Percentiles rank a stretch among this genome's conserved stretches.
Evolutionary conservation across 2,888 invertebrate species (phyloP).

Genomic region (Ennomos erosarius): DNA sequence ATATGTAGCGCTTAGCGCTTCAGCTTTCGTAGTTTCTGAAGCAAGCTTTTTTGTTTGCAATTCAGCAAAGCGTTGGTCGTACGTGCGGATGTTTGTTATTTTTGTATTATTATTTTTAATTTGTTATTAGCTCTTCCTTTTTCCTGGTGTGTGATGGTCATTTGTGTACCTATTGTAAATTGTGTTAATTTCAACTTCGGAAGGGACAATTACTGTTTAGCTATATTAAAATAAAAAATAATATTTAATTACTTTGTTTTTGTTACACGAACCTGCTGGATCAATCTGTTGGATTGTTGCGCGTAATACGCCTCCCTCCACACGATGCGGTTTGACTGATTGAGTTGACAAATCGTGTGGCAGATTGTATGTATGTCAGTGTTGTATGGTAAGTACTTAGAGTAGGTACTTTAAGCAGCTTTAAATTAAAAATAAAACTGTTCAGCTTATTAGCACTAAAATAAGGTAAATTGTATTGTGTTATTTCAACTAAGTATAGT

Average conservation of each 20-base stretch:
- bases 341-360: too few species aligned
- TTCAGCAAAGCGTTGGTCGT: slow-evolving; percentile 16
- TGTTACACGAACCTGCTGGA: not conserved
- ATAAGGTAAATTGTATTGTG: too few species aligned
- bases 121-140: slow-evolving; percentile 20
- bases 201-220: slow-evolving; percentile 30
- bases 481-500: too few species aligned
- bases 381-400: too few species aligned
- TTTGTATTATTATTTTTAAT: slow-evolving; percentile 35
- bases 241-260: slow-evolving; percentile 15
- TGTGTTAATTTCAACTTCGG: slow-evolving; percentile 28
- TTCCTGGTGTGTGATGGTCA: slow-evolving; percentile 17
- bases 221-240: slow-evolving; percentile 29
- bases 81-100: slow-evolving; percentile 21
- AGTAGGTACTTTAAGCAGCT: too few species aligned
- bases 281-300: too few species aligned
- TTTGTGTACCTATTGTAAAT: slow-evolving; percentile 20
- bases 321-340: too few species aligned
- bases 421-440: too few species aligned
- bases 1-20: not conserved
- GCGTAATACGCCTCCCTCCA: too few species aligned
- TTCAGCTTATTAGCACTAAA: too few species aligned
- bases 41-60: slow-evolving; percentile 12
- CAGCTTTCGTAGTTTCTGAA: not conserved
- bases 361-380: too few species aligned